Base-by-base conservation (phyloP, 2,113 vertebrate genomes). In the Laticauda laticaudata region DNA sequence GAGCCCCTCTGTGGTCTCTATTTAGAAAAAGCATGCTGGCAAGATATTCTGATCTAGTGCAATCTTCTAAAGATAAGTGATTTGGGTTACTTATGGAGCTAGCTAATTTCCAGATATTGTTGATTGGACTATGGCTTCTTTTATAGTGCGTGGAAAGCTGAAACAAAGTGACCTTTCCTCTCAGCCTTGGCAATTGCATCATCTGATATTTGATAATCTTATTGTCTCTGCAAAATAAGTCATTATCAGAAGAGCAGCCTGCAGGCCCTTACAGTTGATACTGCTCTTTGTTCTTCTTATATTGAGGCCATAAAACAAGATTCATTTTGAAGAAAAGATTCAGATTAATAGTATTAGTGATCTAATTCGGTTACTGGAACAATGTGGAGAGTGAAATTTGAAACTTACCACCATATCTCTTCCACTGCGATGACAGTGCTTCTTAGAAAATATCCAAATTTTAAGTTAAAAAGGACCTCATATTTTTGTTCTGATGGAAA, bases 161-260 rank as follows among this genome's bases (percentile, higher is more conserved):
- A 92, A 95, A 59, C 87, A 92, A 95, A 95, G 93, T 97, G 94
- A 96, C 96, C 95, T 95, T 96, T 93, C 56, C 81, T 95, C 95
- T 93, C 0, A 93, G 90, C 34, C 61, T 93, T 94, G 96, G 96
- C 96, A 92, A 93, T 57, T 29, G 57, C 93, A 96, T 95, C 95
- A 96, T 90, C 94, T 95, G 95, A 90, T 96, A 57, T 90, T 94
- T 88, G 94, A 24, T 93, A 93, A 95, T 96, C 93, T 93, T 94
- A 96, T 93, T 96, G 96, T 95, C 93, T 92, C 90, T 93, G 61
- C n/a, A 87, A 93, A 93, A 88, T 92, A 96, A 96, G 95, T 95
- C 96, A 97, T 94, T 95, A 96, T 94, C 92, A 89, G 92, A 94
- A 92, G 95, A 59, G 90, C 94, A 94, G 94, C 94, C 95, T 1